A percentile compares a stretch with the other conserved stretches of the same genome.
Evolutionary conservation across 2,797 vertebrate genomes (phyloP).

Genomic region (Tadarida brasiliensis): DNA sequence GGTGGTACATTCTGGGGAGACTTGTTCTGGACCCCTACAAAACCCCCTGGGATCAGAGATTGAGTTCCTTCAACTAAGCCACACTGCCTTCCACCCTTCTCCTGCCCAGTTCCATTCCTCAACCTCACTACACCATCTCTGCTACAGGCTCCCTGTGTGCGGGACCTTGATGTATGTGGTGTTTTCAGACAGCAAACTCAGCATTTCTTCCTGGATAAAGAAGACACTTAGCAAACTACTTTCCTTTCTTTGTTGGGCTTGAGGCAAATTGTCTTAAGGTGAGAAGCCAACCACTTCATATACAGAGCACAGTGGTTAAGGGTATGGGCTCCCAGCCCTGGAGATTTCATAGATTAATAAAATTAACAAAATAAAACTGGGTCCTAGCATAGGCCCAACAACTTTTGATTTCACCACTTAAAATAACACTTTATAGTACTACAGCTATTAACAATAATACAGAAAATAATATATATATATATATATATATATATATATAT

Average conservation of each 20-base stretch:
- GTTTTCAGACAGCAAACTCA: neutral
- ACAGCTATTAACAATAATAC: neutral
- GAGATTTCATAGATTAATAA: neutral
- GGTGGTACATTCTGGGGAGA: neutral
- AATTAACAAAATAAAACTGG: neutral
- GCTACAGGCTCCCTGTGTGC: neutral
- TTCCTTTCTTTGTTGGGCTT: slow-evolving; percentile 13
- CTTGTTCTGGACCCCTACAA: neutral
- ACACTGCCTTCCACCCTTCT: neutral
- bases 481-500: neutral
- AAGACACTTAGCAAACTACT: neutral
- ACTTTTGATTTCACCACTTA: slow-evolving; percentile 47
- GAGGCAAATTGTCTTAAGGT: neutral
- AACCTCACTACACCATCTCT: neutral
- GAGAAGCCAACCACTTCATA: neutral
- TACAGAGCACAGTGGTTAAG: neutral
- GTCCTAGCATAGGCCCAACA: neutral
- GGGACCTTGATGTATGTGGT: neutral
- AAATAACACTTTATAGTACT: slow-evolving; percentile 15
- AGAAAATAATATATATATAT: neutral
- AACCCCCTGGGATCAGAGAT: neutral
- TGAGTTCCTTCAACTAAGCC: neutral
- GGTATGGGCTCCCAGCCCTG: neutral
- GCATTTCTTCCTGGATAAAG: neutral
- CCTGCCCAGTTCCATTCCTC: neutral